A percentile compares a stretch with the other conserved stretches of the same genome.
These are phyloP conservation scores for Steinernema carpocapsae DNA, from an alignment of 2,888 invertebrate genomes.

Conservation along the genomic window DNA sequence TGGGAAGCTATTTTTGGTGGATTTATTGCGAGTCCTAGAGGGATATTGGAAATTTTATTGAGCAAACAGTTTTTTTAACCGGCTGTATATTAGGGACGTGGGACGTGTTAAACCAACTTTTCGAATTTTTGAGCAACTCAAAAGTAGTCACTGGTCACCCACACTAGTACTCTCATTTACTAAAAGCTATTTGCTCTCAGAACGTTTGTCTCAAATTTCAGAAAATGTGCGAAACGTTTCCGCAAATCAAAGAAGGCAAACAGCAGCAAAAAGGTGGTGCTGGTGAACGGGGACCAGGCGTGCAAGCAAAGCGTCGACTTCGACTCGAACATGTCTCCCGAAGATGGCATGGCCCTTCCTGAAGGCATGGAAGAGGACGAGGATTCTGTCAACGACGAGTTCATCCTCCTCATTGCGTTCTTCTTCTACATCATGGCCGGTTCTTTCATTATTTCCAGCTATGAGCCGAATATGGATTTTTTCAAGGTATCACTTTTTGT, in stretches of 20 bases:
- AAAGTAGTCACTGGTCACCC: too few species aligned
- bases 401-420: conserved; percentile 60
- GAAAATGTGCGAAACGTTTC: conserved; percentile 16
- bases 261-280: conserved; percentile 23
- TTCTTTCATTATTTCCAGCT: conserved; percentile 58
- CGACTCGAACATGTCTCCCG: background rate
- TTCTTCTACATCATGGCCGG: conserved; percentile 62
- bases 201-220: background rate
- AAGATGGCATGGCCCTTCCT: conserved; percentile 52
- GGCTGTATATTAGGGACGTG: too few species aligned
- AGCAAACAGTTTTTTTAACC: too few species aligned
- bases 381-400: conserved; percentile 44
- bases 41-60: too few species aligned
- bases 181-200: background rate
- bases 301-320: conserved; percentile 14
- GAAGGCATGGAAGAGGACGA: conserved; percentile 48
- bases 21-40: too few species aligned
- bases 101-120: too few species aligned
- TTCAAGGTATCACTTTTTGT: conserved; percentile 46
- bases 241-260: conserved; percentile 13
- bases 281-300: conserved; percentile 15
- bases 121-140: too few species aligned
- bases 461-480: conserved; percentile 64
- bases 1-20: too few species aligned
- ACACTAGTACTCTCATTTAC: too few species aligned